A percentile compares a stretch with the other conserved stretches of the same genome.
Evolutionary conservation across 2,888 invertebrate genomes (phyloP).

Genomic region (Coelopa pilipes): DNA sequence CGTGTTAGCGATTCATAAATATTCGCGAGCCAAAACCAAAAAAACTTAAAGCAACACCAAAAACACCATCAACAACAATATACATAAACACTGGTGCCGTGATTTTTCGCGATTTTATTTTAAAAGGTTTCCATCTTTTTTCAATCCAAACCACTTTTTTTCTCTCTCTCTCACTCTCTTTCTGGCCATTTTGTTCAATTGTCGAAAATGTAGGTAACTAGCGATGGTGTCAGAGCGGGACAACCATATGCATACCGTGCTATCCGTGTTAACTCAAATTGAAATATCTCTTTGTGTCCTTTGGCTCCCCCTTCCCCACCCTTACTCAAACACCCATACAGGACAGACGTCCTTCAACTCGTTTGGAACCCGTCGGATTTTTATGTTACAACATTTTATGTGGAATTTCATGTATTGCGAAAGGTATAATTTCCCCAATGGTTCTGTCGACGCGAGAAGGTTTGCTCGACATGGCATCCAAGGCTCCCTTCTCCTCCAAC

Average conservation of each 20-base stretch:
- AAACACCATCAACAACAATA: conserved; percentile 12
- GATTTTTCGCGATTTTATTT: conserved; percentile 30
- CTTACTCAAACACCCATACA: too few species aligned
- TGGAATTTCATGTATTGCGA: conserved; percentile 12
- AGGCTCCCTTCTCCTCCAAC: too few species aligned
- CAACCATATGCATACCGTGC: background rate
- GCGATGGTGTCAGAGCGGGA: background rate
- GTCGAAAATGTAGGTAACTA: background rate
- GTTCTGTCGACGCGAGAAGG: too few species aligned
- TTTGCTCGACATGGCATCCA: too few species aligned
- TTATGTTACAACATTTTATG: conserved; percentile 23
- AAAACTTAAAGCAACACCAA: background rate
- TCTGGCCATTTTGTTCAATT: background rate
- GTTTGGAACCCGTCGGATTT: background rate
- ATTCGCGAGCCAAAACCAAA: background rate
- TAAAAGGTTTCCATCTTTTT: too few species aligned
- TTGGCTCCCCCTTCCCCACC: background rate
- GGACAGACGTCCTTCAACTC: background rate
- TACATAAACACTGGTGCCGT: background rate
- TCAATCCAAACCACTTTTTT: too few species aligned
- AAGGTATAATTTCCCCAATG: conserved; percentile 24
- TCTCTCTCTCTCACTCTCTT: background rate
- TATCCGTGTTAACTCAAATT: conserved; percentile 44
- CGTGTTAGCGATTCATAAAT: conserved; percentile 46
- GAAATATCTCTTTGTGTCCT: conserved; percentile 41